Evolutionary conservation across 2,797 vertebrate species (phyloP), one percentile per base, ranked within the genome.

Genomic region (Geotria australis): DNA sequence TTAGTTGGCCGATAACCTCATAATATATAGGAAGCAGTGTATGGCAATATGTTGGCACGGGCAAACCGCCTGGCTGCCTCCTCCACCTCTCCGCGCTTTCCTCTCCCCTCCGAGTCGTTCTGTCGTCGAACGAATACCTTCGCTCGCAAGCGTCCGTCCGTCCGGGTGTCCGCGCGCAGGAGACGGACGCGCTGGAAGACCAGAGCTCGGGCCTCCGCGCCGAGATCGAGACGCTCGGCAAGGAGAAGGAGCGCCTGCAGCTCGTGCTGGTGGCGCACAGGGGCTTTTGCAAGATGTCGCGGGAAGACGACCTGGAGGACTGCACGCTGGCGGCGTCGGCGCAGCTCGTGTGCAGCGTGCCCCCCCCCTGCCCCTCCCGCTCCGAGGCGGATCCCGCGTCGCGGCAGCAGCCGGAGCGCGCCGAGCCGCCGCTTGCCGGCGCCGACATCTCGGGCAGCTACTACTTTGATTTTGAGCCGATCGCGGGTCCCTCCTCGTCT

Each of bases 271-370:
- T 12, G n/a, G 51, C 51, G 9, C 51, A 55, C 51, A 55, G 15
- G 51, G 12, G 12, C 8, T n/a, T 9, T 12, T 55, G 51, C 15
- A 55, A 55, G 15, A 55, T 55, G 12, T 7, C 51, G 8, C 51
- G 15, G 12, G 51, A 55, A 9, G 76, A 81, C 66, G 64, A 71
- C 49, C 65, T 64, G 1, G 58, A 58, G 13, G 58, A 47, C 46
- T 9, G 47, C 4, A 12, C 14, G 38, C 48, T n/a, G 3, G 11
- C 56, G 45, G 10, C 11, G 13, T 13, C 14, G n/a, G 12, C 10
- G 10, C n/a, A 8, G 24, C 2, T 9, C 1, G 46, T 8, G n/a
- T 8, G 46, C n/a, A n/a, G n/a, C 1, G 46, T 2, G 11, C 2
- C 8, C 1, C 46, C 10, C 49, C 45, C 12, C 7, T 7, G 6